Base-by-base conservation (phyloP, 1,140 invertebrate species). In the Bathynomus jamesi region DNA sequence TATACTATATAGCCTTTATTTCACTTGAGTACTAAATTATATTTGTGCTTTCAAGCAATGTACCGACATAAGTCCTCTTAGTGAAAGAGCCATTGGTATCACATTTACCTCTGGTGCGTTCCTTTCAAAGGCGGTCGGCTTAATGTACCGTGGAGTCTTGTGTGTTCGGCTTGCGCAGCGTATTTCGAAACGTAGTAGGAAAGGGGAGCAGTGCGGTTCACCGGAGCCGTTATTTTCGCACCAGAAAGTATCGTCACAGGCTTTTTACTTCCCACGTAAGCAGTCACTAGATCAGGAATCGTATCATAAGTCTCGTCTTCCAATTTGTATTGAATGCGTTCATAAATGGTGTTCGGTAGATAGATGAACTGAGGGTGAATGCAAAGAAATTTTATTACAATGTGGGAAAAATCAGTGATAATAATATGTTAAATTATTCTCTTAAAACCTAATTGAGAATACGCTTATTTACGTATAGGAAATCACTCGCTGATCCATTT, bases 301-400 rank as follows among this genome's bases (percentile, higher is more conserved):
- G 93, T 94, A 79, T 94, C 91, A 79, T 95, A 97, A 0, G 90
- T 89, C 79, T 96, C 94, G 77, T 94, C 93, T 83, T 98, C 95
- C 80, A 98, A 95, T 79, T 94, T 91, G 82, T 92, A 97, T 78
- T 95, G 92, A 7, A 94, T 89, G 75, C 90, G 85, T 81, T 96
- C 92, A 80, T 95, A 95, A 1, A 95, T 92, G 0, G 93, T 95
- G 78, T 93, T 92, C 0, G 89, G 90, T 79, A 92, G 91, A 7
- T 94, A 85, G 0, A 94, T 87, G 61, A 94, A 88, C 90, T 94
- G 70, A n/a, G 28, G 29, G n/a, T n/a, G n/a, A n/a, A n/a, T n/a
- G n/a, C n/a, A n/a, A n/a, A n/a, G n/a, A n/a, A n/a, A n/a, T n/a
- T n/a, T n/a, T n/a, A n/a, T n/a, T n/a, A n/a, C n/a, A n/a, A n/a